Evolutionary conservation across 2,113 vertebrate species (phyloP).

Genomic region (Antennarius striatus): DNA sequence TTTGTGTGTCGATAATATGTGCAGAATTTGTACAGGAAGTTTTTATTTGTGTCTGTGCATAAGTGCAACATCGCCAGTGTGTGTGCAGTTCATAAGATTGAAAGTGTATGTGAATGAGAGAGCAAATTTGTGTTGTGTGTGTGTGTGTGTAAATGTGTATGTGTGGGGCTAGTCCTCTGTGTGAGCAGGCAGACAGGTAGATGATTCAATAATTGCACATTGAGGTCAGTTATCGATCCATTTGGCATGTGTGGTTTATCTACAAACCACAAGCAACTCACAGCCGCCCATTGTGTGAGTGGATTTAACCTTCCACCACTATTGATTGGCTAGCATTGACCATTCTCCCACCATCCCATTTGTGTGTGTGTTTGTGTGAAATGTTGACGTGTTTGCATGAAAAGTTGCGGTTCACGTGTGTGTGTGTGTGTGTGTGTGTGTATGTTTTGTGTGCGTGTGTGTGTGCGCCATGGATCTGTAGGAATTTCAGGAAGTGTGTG

Average conservation of each 20-base stretch:
- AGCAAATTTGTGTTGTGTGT: slow-evolving; percentile 4
- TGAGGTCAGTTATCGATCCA: slow-evolving; percentile 72
- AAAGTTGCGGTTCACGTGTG: background rate
- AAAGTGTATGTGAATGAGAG: background rate
- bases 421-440: slow-evolving; percentile 36
- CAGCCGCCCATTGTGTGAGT: slow-evolving; percentile 72
- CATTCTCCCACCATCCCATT: slow-evolving; percentile 44
- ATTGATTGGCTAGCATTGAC: slow-evolving; percentile 77
- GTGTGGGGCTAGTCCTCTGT: background rate
- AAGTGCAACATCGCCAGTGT: background rate
- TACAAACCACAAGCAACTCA: slow-evolving; percentile 69
- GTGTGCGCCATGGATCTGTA: slow-evolving; percentile 40
- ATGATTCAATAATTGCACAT: slow-evolving; percentile 69
- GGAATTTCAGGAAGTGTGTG: slow-evolving; percentile 39
- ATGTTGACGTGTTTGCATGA: slow-evolving; percentile 34
- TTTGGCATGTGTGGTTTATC: slow-evolving; percentile 62
- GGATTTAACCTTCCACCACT: slow-evolving; percentile 79
- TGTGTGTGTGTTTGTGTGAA: slow-evolving; percentile 35
- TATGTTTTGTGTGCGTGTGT: slow-evolving; percentile 17
- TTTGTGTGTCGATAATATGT: slow-evolving; percentile 5
- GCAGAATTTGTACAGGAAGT: background rate
- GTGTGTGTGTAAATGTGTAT: slow-evolving; percentile 15
- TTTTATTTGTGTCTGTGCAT: slow-evolving; percentile 9
- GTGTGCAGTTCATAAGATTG: background rate
- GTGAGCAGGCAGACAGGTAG: slow-evolving; percentile 50